A percentile compares a stretch with the other conserved stretches of the same genome.
Conservation (phyloP, 2,797 vertebrate species). For the Gadopsis marmoratus region DNA sequence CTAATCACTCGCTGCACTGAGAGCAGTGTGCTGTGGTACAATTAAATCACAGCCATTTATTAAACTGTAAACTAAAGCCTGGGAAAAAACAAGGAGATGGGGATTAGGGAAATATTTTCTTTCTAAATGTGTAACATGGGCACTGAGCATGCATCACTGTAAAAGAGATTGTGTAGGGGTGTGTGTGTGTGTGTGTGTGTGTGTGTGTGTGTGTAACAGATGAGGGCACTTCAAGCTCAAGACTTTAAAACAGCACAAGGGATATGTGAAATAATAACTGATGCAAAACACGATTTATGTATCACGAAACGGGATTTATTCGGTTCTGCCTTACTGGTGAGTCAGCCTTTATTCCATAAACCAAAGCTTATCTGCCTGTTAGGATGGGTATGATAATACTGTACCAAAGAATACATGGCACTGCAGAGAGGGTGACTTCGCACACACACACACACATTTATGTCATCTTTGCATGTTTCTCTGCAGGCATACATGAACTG, state of each 20-base stretch:
- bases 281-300: conserved; percentile 80
- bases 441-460: conserved; percentile 13
- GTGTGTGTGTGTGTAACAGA: neutral
- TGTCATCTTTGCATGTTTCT: conserved; percentile 17
- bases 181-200: conserved; percentile 8
- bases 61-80: conserved; percentile 71
- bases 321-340: conserved; percentile 69
- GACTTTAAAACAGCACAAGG: conserved; percentile 64
- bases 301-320: conserved; percentile 79
- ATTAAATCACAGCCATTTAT: conserved; percentile 81
- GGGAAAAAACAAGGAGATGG: conserved; percentile 39
- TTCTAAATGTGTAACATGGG: conserved; percentile 66
- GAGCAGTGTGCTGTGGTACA: conserved; percentile 64
- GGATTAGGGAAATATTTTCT: conserved; percentile 68
- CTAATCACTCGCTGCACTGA: conserved; percentile 79
- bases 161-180: conserved; percentile 51
- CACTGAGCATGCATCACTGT: conserved; percentile 54
- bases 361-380: conserved; percentile 76
- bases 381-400: conserved; percentile 71
- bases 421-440: conserved; percentile 17
- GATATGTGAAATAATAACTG: conserved; percentile 77
- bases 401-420: conserved; percentile 56
- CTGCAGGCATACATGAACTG: conserved; percentile 3
- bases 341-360: conserved; percentile 72
- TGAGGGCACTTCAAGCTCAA: conserved; percentile 38